Evolutionary conservation across 2,797 vertebrate species (phyloP), one percentile per base, ranked within the genome.

Genomic region (Manis pentadactyla): DNA sequence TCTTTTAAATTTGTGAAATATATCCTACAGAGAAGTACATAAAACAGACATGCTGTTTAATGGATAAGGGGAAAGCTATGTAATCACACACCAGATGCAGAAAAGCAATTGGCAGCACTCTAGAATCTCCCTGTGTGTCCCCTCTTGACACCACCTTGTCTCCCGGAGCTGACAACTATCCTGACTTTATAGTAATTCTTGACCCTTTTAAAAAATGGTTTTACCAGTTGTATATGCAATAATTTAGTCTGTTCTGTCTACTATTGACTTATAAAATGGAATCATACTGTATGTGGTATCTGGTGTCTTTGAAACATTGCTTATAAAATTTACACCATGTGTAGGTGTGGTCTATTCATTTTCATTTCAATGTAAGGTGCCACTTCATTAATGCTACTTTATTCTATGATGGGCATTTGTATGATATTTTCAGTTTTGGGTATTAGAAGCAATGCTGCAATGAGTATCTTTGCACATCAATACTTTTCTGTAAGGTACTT

Each of bases 1-100:
- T 81, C 46, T 85, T 90, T 49, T 42, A 92, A 59, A 55, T 86
- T 90, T 87, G 77, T 85, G 49, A 94, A 92, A 73, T 63, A 85
- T 1, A 92, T 8, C n/a, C 11, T 57, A 53, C 46, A 79, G 53
- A 90, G 86, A 93, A 87, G 46, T 49, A 78, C 19, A n/a, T 69
- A 63, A 92, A 73, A 78, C 51, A 87, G 13, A 29, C 7, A 15
- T 84, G n/a, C 34, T 27, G 11, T 94, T 90, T 79, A 69, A n/a
- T 79, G 27, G 46, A 37, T 86, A 74, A 92, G 74, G 13, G 34
- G 64, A 46, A 82, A 96, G 42, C n/a, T 27, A 2, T 51, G 27
- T 71, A 37, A 59, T 85, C 69, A 59, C 61, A 94, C 69, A 29
- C 21, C 31, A 68, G 82, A 39, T 51, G 55, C 49, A 85, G 61